Evolutionary conservation across 2,888 invertebrate genomes (phyloP), one percentile per base, ranked within the genome.

Genomic region (Pyrgus malvae): DNA sequence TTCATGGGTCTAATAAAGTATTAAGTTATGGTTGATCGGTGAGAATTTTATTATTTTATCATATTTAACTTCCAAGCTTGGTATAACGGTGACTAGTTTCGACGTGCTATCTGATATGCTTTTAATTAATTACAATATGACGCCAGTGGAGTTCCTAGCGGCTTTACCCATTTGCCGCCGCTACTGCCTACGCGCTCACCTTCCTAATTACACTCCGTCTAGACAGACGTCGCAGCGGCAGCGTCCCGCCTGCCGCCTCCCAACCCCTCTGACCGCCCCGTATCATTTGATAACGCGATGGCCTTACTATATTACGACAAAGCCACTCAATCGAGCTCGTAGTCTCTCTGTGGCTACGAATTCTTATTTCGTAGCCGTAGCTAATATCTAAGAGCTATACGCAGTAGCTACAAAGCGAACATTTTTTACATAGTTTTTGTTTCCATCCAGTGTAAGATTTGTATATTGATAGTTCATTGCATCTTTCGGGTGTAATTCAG

Each of bases 191-290:
- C 82, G 72, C 77, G 76, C 78, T 85, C 73, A 85, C 88, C 87
- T 86, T 83, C 82, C 81, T 87, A 88, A 89, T 89, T 74, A 72
- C 69, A 65, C 77, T 76, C 72, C 73, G 89, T 87, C 88, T 88
- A 89, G 88, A 87, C 87, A 75, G 76, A 68, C 72, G 69, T 69
- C 73, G 74, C 70, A 66, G 65, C 67, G 74, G 74, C 70, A 66
- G 65, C 67, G 74, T 74, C 78, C 81, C 81, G 72, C 77, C 76
- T 75, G 76, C 75, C 74, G 69, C 74, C 74, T 65, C 69, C 67
- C 70, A 65, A 64, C 68, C 72, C 67, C 64, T 64, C 63, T 65
- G 62, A 61, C 60, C 61, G 68, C 62, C 63, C 66, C 59, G 45
- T 62, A 64, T 64, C 61, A 67, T 67, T 67, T 64, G 60, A 67